Percentiles rank a stretch among this genome's conserved stretches.
Conservation (phyloP, 2,113 vertebrate species). For the Galeopterus variegatus region DNA sequence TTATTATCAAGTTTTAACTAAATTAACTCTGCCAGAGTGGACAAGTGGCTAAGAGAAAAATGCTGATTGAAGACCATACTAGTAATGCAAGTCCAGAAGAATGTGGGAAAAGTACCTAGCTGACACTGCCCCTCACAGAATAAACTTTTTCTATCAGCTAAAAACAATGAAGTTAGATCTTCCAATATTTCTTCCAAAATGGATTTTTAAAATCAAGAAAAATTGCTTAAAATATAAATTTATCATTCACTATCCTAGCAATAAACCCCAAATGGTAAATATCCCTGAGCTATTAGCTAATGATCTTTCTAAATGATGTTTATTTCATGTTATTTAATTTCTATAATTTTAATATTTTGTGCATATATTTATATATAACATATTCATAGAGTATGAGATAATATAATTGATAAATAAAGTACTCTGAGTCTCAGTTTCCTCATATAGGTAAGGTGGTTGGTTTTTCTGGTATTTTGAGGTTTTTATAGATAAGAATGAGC, state of each 20-base stretch:
- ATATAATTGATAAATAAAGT: constrained; percentile 1
- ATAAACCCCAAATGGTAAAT: constrained; percentile 50
- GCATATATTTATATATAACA: neutral
- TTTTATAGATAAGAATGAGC: neutral
- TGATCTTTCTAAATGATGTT: constrained; percentile 23
- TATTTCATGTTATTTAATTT: neutral
- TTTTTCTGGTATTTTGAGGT: neutral
- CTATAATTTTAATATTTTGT: neutral
- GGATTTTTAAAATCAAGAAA: constrained; percentile 47
- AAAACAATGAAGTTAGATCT: constrained; percentile 35
- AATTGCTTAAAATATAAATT: neutral
- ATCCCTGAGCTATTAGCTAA: constrained; percentile 44
- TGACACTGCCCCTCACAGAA: neutral
- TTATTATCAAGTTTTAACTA: constrained; percentile 5
- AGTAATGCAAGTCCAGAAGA: neutral
- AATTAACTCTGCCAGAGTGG: constrained; percentile 37
- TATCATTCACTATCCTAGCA: neutral
- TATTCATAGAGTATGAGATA: neutral
- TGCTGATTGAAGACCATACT: neutral
- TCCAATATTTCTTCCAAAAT: constrained; percentile 14
- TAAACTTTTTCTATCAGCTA: neutral
- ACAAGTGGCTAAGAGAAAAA: neutral
- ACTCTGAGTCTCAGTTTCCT: too few relatives aligned
- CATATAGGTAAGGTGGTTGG: neutral
- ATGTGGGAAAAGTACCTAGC: neutral